A percentile compares a stretch with the other conserved stretches of the same genome.
These are phyloP conservation scores for Sceloporus undulatus DNA, from an alignment of 2,113 vertebrate genomes.

Conservation along the genomic window DNA sequence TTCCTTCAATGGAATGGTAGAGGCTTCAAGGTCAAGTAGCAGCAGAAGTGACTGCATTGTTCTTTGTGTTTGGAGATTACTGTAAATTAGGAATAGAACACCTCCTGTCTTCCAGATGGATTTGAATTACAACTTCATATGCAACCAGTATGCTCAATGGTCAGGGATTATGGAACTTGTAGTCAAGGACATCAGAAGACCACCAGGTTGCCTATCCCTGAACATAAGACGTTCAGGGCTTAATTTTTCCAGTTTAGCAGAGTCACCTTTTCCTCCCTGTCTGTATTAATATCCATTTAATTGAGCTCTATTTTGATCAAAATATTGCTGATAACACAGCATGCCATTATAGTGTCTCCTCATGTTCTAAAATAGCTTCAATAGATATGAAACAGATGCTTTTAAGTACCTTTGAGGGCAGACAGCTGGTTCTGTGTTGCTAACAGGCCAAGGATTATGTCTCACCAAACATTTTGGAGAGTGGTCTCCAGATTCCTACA, in stretches of 20 bases:
- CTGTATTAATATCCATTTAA: not conserved
- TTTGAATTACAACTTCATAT: no score
- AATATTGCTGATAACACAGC: slow-evolving; percentile 12
- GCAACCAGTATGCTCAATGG: no score
- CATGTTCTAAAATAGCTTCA: not conserved
- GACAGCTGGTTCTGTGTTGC: not conserved
- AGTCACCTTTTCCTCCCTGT: slow-evolving; percentile 15
- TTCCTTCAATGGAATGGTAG: no score
- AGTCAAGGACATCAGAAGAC: no score
- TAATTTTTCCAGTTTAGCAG: slow-evolving; percentile 41
- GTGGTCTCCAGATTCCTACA: not conserved
- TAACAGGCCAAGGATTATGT: not conserved
- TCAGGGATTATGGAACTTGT: no score
- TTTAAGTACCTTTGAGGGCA: not conserved
- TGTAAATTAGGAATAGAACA: no score
- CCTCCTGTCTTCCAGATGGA: no score
- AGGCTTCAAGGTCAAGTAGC: not conserved
- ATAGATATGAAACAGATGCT: not conserved
- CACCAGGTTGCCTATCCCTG: no score
- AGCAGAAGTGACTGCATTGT: not conserved
- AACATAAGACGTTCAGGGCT: not conserved
- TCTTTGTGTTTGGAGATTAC: not conserved
- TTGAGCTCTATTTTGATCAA: not conserved
- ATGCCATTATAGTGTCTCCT: not conserved
- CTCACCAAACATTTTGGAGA: not conserved